Evolutionary conservation across 1,140 invertebrate species (phyloP), one percentile per base, ranked within the genome.

Genomic region (Cyclargus thomasi): DNA sequence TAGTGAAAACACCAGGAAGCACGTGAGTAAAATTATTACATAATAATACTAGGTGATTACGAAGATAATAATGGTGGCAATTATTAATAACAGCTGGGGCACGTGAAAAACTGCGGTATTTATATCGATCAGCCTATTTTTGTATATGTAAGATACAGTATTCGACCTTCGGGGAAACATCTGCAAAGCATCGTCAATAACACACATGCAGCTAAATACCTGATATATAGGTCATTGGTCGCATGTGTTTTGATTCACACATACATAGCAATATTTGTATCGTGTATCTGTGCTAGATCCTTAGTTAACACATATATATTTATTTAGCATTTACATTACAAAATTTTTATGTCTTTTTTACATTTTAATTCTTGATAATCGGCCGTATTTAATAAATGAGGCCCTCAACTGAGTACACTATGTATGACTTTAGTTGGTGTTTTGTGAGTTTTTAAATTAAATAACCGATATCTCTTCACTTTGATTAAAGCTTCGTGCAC

Each of bases 81-180:
- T 66, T 22, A 63, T 5, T 64, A 16, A 62, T 55, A 63, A 21
- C 6, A 57, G 17, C n/a, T 71, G 76, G 81, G 79, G 20, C 11
- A 74, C 72, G 77, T 80, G 74, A 85, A 87, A 83, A 90, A 90
- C 88, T 91, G 90, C 90, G 90, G 90, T 90, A 91, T 88, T 88
- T 90, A 90, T 91, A 91, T 91, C 83, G 90, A 91, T 81, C 75
- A 82, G 80, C 80, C 77, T 74, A 80, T 84, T 86, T 80, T 73
- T 74, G 77, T 70, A 69, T 74, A 76, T 70, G 70, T 76, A 70
- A 76, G 69, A 69, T 65, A 74, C 53, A 70, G 67, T 67, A 62
- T 22, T 57, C 64, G 67, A 65, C 53, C 68, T 62, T 67, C 70
- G 21, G 57, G 0, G 8, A n/a, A 18, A 16, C n/a, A 17, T 65